Conservation (phyloP, 2,888 invertebrate species). For the Drosophila demipolita region DNA sequence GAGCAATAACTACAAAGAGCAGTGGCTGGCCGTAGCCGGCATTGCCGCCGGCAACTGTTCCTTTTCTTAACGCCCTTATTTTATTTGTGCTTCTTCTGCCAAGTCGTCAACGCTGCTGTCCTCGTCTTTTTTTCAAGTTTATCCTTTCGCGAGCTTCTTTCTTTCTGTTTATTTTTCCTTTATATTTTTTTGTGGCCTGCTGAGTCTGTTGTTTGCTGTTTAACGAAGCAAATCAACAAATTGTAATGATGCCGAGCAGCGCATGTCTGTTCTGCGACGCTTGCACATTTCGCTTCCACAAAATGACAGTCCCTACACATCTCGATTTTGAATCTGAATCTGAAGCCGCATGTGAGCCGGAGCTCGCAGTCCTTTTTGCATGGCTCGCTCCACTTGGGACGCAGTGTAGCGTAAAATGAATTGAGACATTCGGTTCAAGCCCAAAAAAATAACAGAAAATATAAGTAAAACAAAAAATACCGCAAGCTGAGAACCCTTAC, state of each 20-base stretch:
- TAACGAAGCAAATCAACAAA: constrained; percentile 82
- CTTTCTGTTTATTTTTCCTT: constrained; percentile 15
- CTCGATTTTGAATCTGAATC: constrained; percentile 9
- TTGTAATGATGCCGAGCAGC: constrained; percentile 74
- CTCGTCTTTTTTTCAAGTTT: constrained; percentile 51
- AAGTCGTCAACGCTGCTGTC: constrained; percentile 52
- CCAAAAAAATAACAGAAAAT: constrained; percentile 28
- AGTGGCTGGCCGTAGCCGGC: constrained; percentile 27
- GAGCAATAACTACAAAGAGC: constrained; percentile 50
- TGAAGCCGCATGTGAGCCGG: constrained; percentile 42
- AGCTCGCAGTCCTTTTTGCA: constrained; percentile 70
- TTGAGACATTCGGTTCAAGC: constrained; percentile 74
- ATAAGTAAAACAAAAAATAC: constrained; percentile 27
- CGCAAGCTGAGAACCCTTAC: constrained; percentile 53
- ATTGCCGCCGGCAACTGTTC: constrained; percentile 43
- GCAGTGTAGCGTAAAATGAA: constrained; percentile 80
- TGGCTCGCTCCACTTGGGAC: constrained; percentile 74
- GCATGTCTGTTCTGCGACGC: constrained; percentile 66
- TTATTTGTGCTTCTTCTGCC: constrained; percentile 19
- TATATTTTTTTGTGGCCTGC: constrained; percentile 9
- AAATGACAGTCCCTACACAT: constrained; percentile 2
- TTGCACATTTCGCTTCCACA: constrained; percentile 68
- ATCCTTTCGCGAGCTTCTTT: constrained; percentile 65
- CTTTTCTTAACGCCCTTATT: constrained; percentile 2
- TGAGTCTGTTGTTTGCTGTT: constrained; percentile 71